Evolutionary conservation across 2,113 vertebrate genomes (phyloP).

Genomic region (Calyptomena viridis): DNA sequence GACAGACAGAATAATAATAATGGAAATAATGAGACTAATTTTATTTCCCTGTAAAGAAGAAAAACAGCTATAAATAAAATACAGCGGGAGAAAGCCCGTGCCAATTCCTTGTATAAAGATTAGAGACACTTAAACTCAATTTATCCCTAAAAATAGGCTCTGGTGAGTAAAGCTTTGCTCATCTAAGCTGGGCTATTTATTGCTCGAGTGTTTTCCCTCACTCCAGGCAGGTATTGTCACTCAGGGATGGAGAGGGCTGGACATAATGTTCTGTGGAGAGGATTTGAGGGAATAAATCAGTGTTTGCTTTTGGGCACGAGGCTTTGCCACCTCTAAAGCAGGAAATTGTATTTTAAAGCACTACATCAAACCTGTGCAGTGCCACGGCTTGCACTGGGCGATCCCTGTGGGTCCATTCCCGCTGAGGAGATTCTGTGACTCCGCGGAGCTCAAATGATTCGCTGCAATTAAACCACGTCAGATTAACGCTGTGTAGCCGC

Average conservation of each 20-base stretch:
- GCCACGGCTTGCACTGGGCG: neutral
- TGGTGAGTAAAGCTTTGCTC: neutral
- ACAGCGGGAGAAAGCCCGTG: neutral
- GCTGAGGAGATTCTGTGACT: neutral
- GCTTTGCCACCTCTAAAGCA: neutral
- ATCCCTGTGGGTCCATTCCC: neutral
- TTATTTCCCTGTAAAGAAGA: neutral
- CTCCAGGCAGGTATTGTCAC: neutral
- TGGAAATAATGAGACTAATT: neutral
- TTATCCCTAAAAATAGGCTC: neutral
- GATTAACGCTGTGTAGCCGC: rapidly evolving
- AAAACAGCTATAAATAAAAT: conserved; percentile 14
- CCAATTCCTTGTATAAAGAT: neutral
- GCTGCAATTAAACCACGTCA: rapidly evolving
- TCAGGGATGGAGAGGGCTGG: neutral
- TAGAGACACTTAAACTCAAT: neutral
- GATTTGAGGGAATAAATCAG: neutral
- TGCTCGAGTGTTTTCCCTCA: neutral
- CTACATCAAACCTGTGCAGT: neutral
- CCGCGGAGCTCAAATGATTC: rapidly evolving
- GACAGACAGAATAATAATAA: neutral
- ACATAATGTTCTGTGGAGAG: neutral
- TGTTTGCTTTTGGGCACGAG: rapidly evolving
- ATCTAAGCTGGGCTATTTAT: neutral
- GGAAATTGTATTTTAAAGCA: rapidly evolving